phyloP scores from a whole-genome alignment of 2,113 vertebrate genomes.

The Embiotoca jacksoni region DNA sequence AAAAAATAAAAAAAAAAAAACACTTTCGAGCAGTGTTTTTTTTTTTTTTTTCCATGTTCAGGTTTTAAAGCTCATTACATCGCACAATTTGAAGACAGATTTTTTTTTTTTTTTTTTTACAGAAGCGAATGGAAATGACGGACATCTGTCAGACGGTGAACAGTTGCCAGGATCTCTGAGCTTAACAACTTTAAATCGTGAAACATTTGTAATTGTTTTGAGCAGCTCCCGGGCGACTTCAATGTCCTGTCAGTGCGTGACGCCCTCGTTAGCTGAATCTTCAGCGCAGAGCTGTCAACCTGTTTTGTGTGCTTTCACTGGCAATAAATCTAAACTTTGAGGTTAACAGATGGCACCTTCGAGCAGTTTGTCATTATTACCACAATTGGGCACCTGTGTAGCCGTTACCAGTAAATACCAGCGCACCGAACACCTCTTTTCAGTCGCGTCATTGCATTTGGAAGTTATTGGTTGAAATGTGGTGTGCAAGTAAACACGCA shows the following conservation, averaged over 20 bases:
- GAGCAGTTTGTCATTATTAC: not conserved
- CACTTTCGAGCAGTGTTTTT: too few species aligned
- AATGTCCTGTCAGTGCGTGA: not conserved
- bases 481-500: not conserved
- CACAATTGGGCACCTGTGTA: too few species aligned
- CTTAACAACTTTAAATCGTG: not conserved
- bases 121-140: not conserved
- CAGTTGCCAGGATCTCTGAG: not conserved
- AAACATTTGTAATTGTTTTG: constrained; percentile 1
- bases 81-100: not conserved
- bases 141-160: not conserved
- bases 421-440: too few species aligned
- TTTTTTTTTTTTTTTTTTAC: not conserved
- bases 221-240: not conserved
- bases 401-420: not conserved
- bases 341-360: not conserved
- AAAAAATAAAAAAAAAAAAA: too few species aligned
- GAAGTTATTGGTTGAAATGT: not conserved
- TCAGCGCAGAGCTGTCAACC: not conserved
- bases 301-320: not conserved
- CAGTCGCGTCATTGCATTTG: not conserved
- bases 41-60: too few species aligned
- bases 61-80: not conserved
- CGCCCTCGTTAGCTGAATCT: not conserved
- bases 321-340: not conserved